phyloP scores from a whole-genome alignment of 2,797 vertebrate species.

The Hapalemur alaotrensis region DNA sequence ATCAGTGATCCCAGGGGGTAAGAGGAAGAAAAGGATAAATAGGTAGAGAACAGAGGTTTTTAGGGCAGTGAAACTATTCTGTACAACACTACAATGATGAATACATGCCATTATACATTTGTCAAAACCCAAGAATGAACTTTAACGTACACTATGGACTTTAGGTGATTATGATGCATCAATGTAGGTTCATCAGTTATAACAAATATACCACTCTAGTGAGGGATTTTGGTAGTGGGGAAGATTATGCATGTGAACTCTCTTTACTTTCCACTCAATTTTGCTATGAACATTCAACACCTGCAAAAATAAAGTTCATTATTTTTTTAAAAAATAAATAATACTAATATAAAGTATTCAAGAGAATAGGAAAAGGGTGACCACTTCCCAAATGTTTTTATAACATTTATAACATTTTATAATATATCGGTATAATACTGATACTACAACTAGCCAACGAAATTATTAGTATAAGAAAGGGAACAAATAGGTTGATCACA shows the following conservation, averaged over 20 bases:
- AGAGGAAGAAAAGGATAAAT: neutral
- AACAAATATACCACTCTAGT: neutral
- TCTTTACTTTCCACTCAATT: neutral
- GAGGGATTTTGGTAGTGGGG: neutral
- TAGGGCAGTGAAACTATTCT: neutral
- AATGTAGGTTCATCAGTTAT: neutral
- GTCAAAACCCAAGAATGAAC: neutral
- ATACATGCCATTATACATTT: neutral
- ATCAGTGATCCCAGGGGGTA: neutral
- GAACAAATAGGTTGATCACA: neutral
- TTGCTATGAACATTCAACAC: neutral
- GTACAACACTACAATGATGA: neutral
- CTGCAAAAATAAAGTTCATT: neutral
- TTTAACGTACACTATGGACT: neutral
- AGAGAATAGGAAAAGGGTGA: neutral
- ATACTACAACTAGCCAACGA: neutral
- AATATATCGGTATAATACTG: neutral
- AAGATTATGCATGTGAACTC: neutral
- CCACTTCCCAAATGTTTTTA: neutral
- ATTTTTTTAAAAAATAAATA: neutral
- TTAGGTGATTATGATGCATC: neutral
- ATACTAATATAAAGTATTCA: neutral
- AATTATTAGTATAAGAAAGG: neutral
- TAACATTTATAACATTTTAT: neutral
- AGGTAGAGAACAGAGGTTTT: neutral